Percentiles rank a stretch among this genome's conserved stretches.
Conservation (phyloP, 2,797 vertebrate genomes). For the Acanthurus tractus region DNA sequence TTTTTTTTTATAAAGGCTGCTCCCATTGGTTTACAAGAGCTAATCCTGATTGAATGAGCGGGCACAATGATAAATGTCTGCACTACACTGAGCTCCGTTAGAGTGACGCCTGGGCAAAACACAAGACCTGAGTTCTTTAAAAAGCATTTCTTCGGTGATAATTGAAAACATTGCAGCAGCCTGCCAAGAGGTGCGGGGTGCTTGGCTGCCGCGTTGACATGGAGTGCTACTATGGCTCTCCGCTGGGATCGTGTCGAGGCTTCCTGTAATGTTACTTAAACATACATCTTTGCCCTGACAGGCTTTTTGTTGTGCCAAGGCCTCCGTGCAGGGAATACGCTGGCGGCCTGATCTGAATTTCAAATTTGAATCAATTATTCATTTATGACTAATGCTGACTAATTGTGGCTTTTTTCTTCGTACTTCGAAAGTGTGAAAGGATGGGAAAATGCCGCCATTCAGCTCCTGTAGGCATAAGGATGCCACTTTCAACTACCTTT, state of each 20-base stretch:
- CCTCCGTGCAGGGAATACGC: conserved; percentile 66
- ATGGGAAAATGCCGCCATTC: conserved; percentile 43
- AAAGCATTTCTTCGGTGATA: conserved; percentile 69
- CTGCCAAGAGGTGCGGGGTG: conserved; percentile 50
- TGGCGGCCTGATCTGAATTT: conserved; percentile 80
- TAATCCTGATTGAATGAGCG: conserved; percentile 49
- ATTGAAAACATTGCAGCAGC: conserved; percentile 52
- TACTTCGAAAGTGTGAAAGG: conserved; percentile 42
- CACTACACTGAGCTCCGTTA: conserved; percentile 25
- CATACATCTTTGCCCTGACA: conserved; percentile 80
- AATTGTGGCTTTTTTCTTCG: conserved; percentile 75
- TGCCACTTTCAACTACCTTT: conserved; percentile 5
- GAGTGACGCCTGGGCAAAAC: conserved; percentile 41
- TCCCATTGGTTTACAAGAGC: conserved; percentile 37
- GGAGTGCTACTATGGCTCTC: conserved; percentile 55
- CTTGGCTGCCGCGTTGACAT: conserved; percentile 57
- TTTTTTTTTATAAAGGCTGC: neutral
- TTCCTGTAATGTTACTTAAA: conserved; percentile 75
- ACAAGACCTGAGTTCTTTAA: conserved; percentile 49
- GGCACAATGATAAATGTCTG: conserved; percentile 50
- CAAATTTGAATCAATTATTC: conserved; percentile 85
- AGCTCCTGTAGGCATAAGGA: conserved; percentile 25
- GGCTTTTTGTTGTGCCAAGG: conserved; percentile 79
- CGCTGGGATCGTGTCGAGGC: conserved; percentile 50
- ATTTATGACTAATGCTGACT: conserved; percentile 83